Evolutionary conservation across 2,113 vertebrate species (phyloP), one percentile per base, ranked within the genome.

Genomic region (Cisticola juncidis): DNA sequence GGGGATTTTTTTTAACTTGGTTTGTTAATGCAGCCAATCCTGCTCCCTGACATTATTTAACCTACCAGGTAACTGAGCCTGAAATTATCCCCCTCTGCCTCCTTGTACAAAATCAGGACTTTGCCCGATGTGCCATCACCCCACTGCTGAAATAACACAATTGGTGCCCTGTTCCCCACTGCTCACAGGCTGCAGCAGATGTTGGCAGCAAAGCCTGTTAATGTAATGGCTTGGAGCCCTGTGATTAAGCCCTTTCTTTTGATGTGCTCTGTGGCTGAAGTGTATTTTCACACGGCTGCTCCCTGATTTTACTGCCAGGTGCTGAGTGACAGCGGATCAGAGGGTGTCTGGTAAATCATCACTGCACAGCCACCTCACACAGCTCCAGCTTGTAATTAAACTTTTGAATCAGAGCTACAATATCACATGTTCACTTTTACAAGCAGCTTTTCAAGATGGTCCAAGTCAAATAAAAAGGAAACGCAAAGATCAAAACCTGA

Each of bases 251-350:
- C 70, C 62, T 72, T 36, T 80, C 62, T 61, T 93, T 81, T 74
- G 86, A 94, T 76, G 53, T 33, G 6, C 35, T 64, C 57, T 72
- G 42, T 20, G 57, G 50, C 61, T 53, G 69, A 91, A 82, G 61
- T 50, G 45, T 77, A 47, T 77, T 92, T 95, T 96, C 90, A 95
- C 58, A 56, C 78, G 3, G 42, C 24, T 70, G 38, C 42, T 65
- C 47, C 69, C 51, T 65, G 78, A 62, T 88, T 90, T 95, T 93
- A 97, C 95, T 91, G 87, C 87, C 71, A 85, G 58, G 73, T 91
- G 81, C 62, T 40, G 66, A 96, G 45, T 73, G 86, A 94, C 0
- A 4, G 35, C 2, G 6, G n/a, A 92, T 92, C 70, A 88, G 70
- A 82, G 29, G 45, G 61, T 36, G 50, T 69, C 66, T 65, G 60